Percentiles rank a stretch among this genome's conserved stretches.
phyloP scores from a whole-genome alignment of 2,113 vertebrate genomes.

The Entomyzon cyanotis region DNA sequence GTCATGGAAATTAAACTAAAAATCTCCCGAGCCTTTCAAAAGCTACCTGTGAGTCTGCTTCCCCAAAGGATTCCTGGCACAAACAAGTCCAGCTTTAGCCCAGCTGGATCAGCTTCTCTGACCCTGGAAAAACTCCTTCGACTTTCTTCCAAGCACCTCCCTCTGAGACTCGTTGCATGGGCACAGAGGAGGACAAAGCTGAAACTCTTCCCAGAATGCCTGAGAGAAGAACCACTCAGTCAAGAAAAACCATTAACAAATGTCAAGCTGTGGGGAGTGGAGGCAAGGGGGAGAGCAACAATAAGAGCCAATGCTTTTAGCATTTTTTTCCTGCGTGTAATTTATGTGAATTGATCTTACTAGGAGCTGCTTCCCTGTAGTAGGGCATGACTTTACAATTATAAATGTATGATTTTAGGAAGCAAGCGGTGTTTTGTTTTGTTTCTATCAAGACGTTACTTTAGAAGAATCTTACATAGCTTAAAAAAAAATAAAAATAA shows the following conservation, averaged over 20 bases:
- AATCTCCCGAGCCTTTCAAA: not conserved
- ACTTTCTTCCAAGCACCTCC: not conserved
- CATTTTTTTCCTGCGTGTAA: not conserved
- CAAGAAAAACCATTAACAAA: conserved; percentile 33
- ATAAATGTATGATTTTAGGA: not conserved
- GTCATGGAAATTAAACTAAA: not conserved
- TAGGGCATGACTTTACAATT: not conserved
- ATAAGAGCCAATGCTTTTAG: not conserved
- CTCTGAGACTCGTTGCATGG: not conserved
- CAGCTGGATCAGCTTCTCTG: not conserved
- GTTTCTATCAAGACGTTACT: not conserved
- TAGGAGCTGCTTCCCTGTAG: not conserved
- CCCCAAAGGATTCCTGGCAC: not conserved
- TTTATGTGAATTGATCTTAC: not conserved
- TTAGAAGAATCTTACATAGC: not conserved
- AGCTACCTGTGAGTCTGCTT: not conserved
- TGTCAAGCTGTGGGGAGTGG: not conserved
- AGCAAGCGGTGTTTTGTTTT: not conserved
- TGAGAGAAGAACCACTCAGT: not conserved
- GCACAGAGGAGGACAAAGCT: conserved; percentile 32
- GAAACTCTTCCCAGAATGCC: conserved; percentile 22
- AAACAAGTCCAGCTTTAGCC: not conserved
- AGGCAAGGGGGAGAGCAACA: not conserved
- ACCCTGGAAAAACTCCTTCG: not conserved
- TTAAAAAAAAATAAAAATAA: not conserved